These are phyloP conservation scores for Macrotrachela quadricornifera DNA, from an alignment of 1,140 invertebrate species.

Conservation along the genomic window DNA sequence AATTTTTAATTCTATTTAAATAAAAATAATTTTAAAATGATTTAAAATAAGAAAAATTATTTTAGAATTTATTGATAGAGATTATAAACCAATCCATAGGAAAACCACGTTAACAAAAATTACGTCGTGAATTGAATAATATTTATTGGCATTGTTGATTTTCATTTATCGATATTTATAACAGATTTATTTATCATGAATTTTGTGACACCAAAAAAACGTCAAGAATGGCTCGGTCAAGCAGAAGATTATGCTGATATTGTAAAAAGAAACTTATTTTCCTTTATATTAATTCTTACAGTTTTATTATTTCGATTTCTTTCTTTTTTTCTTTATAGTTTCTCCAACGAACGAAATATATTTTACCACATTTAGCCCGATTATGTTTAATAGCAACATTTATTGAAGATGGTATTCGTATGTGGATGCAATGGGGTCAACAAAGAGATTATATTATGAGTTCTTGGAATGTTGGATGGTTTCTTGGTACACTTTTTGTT, in stretches of 20 bases:
- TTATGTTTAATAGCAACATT: conserved; percentile 94
- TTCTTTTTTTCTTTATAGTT: not conserved
- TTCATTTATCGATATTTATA: no score
- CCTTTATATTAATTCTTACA: not conserved
- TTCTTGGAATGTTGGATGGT: conserved; percentile 23
- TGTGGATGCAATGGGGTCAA: conserved; percentile 97
- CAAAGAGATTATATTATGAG: conserved; percentile 76
- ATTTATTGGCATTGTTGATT: no score
- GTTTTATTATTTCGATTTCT: no score
- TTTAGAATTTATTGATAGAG: no score
- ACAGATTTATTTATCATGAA: no score
- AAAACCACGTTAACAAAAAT: no score
- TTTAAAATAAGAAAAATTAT: no score
- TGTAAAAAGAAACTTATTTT: not conserved
- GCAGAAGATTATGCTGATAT: conserved; percentile 8
- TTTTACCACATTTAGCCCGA: conserved; percentile 78
- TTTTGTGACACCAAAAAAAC: no score
- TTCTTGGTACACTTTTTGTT: conserved; percentile 70
- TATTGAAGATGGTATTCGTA: conserved; percentile 90
- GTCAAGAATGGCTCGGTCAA: conserved; percentile 1
- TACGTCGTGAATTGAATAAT: no score
- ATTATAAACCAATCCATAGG: no score
- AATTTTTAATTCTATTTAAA: no score
- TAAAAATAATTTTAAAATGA: no score
- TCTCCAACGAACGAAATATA: conserved; percentile 47